Evolutionary conservation across 2,113 vertebrate genomes (phyloP).

Genomic region (Calonectris borealis): DNA sequence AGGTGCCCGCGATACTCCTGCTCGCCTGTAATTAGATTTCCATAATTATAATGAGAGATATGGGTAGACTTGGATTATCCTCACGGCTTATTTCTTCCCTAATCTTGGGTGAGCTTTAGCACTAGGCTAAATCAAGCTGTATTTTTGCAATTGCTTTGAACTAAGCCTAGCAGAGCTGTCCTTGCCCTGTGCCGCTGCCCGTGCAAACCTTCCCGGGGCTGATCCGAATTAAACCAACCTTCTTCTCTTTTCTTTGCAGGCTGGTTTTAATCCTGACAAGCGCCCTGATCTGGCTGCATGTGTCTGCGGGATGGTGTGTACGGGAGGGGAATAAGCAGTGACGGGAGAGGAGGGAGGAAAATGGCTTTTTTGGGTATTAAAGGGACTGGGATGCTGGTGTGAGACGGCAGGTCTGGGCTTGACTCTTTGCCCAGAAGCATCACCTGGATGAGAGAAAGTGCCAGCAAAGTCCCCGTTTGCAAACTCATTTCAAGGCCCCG

Average conservation of each 20-base stretch:
- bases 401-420: neutral
- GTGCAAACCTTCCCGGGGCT: neutral
- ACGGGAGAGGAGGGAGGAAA: neutral
- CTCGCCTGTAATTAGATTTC: neutral
- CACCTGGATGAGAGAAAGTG: neutral
- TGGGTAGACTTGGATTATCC: neutral
- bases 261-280: neutral
- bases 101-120: neutral
- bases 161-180: neutral
- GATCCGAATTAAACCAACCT: neutral
- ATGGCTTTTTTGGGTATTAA: neutral
- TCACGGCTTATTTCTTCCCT: neutral
- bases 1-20: neutral
- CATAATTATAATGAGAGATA: neutral
- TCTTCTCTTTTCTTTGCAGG: neutral
- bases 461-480: neutral
- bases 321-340: accelerated
- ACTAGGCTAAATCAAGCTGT: neutral
- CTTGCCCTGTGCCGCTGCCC: neutral
- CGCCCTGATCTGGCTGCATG: neutral
- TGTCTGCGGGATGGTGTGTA: neutral
- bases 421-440: neutral
- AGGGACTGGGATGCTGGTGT: neutral
- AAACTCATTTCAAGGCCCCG: neutral
- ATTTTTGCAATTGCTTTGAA: neutral